Base-by-base conservation (phyloP, 1,140 invertebrate genomes). In the Onthophagus taurus region DNA sequence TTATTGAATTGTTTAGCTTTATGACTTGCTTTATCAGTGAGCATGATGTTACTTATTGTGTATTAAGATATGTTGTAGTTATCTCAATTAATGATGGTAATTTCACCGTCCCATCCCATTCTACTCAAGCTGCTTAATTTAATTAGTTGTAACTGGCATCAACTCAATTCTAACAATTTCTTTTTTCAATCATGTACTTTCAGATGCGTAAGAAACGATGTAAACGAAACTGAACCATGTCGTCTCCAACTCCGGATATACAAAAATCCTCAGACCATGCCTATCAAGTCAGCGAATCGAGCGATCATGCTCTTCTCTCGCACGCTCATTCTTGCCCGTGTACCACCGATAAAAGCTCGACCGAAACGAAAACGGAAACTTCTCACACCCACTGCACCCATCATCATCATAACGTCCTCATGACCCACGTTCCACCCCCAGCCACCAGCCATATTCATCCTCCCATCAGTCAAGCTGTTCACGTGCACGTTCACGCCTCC, bases 261-360 rank as follows among this genome's bases (percentile, higher is more conserved):
- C 53, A 54, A 31, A 57, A 53, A 21, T 18, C 29, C 17, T 34
- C 42, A 31, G 58, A 63, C 13, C 54, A 57, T 24, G 43, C 52
- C 21, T 63, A 60, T 43, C 58, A 58, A 38, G 50, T 60, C 3
- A 60, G 54, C 46, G 60, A 64, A 33, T 48, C 52, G 14, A 62
- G 54, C 51, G 58, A 60, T 38, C 55, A 55, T 38, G 55, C 41
- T 14, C 39, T 60, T 6, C 45, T 57, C 7, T 43, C 13, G 6
- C 57, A 58, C 33, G 34, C 49, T 5, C 53, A 59, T 41, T 42
- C 51, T 11, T 60, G 61, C 39, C 48, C 51, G 2, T 62, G 58
- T 36, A 47, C 38, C 31, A 45, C 53, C 26, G 54, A 54, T 33
- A 11, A 44, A 12, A 29, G 31, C 33, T 36, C 42, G 21, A 51